Percentiles rank a stretch among this genome's conserved stretches.
These are phyloP conservation scores for Tetragonisca angustula DNA, from an alignment of 2,888 invertebrate species.

Conservation along the genomic window DNA sequence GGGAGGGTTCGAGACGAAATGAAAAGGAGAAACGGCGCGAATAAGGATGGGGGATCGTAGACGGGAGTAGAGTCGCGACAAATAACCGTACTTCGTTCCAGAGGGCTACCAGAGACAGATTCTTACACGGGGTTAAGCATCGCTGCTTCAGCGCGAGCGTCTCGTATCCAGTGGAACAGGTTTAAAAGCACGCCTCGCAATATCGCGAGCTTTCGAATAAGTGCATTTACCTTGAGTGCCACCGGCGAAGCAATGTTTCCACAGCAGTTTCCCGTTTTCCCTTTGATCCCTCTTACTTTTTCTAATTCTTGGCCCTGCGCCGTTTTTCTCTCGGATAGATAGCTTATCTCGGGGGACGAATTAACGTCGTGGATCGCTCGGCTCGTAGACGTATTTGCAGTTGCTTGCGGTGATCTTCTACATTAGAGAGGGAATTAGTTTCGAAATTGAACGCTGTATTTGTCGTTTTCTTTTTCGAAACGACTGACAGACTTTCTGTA, in stretches of 20 bases:
- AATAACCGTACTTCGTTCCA: slow-evolving; percentile 31
- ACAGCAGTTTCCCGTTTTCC: background rate
- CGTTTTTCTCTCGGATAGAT: background rate
- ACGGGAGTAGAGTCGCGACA: slow-evolving; percentile 30
- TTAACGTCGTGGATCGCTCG: background rate
- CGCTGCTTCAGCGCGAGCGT: slow-evolving; percentile 7
- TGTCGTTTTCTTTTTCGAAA: too few species aligned
- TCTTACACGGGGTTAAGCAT: slow-evolving; percentile 13
- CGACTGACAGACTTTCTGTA: too few species aligned
- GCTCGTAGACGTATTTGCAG: background rate
- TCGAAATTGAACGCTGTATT: too few species aligned
- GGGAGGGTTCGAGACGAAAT: slow-evolving; percentile 10
- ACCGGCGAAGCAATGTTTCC: slow-evolving; percentile 1
- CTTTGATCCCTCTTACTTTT: slow-evolving; percentile 1
- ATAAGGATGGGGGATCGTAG: slow-evolving; percentile 21
- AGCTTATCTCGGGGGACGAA: background rate
- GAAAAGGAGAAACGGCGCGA: slow-evolving; percentile 12
- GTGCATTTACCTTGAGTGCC: slow-evolving; percentile 35
- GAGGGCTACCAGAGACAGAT: background rate
- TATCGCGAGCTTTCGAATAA: slow-evolving; percentile 43
- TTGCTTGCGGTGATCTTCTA: too few species aligned
- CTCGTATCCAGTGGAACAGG: slow-evolving; percentile 5
- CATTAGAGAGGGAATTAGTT: too few species aligned
- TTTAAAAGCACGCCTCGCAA: slow-evolving; percentile 36
- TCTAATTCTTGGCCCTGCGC: background rate